Evolutionary conservation across 1,140 invertebrate genomes (phyloP), one percentile per base, ranked within the genome.

Genomic region (Pogonus chalceus): DNA sequence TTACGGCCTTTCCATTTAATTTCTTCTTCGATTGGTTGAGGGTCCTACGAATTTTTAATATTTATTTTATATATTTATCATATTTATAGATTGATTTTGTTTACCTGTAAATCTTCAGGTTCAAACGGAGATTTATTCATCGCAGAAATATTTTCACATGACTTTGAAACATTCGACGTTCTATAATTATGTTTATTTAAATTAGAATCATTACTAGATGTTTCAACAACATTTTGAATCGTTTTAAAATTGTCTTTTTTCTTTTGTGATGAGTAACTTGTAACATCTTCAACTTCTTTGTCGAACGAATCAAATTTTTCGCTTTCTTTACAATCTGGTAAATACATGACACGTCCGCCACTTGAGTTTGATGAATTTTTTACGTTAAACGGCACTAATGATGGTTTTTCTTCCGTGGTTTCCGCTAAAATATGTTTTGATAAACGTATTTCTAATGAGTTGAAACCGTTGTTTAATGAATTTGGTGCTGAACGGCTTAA

Each of bases 401-500:
- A 70, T 23, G 37, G 18, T 43, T 16, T 18, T 43, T 43, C 37
- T 4, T 43, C 37, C 37, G 37, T 10, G 18, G 18, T 4, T 10
- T 43, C 37, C 4, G 37, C 7, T 18, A 18, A 9, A 43, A 43
- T 43, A 43, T 43, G 37, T 43, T 43, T 43, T 3, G 18, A 18
- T 43, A 43, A 18, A 48, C 57, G 55, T 14, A 56, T 55, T 54
- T 69, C 67, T 35, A 64, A 55, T 1, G 65, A 65, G 54, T 62
- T 64, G 65, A 55, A 67, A n/a, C 72, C 78, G 58, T 83, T 83
- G 59, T 82, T 85, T 49, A 88, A 64, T 0, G 85, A 87, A 66
- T 85, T 88, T 2, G 86, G 86, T 1, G 85, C 84, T 23, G 85
- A 88, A 56, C 84, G 78, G 49, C 83, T 87, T 16, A 90, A 65